Base-by-base conservation (phyloP, 2,113 vertebrate genomes). In the Equus przewalskii region DNA sequence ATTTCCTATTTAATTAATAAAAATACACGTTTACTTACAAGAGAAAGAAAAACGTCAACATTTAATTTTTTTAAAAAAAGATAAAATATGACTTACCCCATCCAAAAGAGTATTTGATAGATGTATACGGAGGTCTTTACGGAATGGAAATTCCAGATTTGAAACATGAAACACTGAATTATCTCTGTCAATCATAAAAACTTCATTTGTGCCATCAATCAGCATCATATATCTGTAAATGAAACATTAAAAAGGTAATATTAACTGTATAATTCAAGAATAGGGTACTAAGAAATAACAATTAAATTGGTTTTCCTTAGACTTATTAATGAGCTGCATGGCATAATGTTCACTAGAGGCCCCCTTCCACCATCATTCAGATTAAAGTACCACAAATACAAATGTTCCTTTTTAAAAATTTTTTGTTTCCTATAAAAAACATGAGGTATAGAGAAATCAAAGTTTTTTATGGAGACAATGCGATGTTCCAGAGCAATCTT, bases 111-210 rank as follows among this genome's bases (percentile, higher is more conserved):
- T 99, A 90, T 99, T 99, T 93, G 99, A 62, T 88, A 99, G 98
- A 98, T 99, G 99, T 30, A 98, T 96, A 5, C 98, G 99, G 64
- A 99, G 99, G 98, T 99, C 99, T 98, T 99, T 99, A 97, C 99
- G 99, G 98, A 99, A 99, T 0, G 99, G 99, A 98, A 99, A 99
- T 98, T 99, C 99, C 97, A 99, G 98, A 98, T 99, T 99, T 86
- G 99, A 99, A 91, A 99, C 99, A 85, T 99, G 99, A 99, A 99
- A 99, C 85, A 99, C 97, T 0, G 99, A 98, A 98, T 99, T 99
- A 99, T 99, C 99, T 98, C 99, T 99, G 98, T 99, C 99, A 93
- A 99, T 98, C 99, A 99, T 99, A 98, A 99, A 99, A 69, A 99
- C 99, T 98, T 99, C 99, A 97, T 99, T 99, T 99, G 99, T 99